A percentile compares a stretch with the other conserved stretches of the same genome.
Evolutionary conservation across 2,888 invertebrate genomes (phyloP).

Genomic region (Drosophila testacea): DNA sequence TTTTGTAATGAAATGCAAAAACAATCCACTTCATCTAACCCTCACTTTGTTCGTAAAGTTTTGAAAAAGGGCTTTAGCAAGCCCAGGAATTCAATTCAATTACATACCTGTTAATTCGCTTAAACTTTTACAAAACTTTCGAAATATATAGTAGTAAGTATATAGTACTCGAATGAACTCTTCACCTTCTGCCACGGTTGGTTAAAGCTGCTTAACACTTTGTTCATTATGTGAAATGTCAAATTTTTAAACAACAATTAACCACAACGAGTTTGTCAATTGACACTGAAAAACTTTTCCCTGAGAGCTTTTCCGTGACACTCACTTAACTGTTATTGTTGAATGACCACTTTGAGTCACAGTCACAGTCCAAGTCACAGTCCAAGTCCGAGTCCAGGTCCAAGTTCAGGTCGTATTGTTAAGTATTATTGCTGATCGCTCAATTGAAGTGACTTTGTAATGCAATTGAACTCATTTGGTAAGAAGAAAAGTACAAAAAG

Average conservation of each 20-base stretch:
- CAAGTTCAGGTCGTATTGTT: slow-evolving; percentile 38
- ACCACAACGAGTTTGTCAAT: slow-evolving; percentile 33
- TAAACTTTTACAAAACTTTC: not conserved
- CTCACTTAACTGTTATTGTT: slow-evolving; percentile 49
- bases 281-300: slow-evolving; percentile 46
- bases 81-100: not conserved
- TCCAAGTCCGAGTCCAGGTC: not conserved
- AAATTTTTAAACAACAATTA: slow-evolving; percentile 42
- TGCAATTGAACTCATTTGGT: slow-evolving; percentile 73
- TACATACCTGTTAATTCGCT: not conserved
- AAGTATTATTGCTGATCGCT: slow-evolving; percentile 58
- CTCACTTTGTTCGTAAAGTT: too few species aligned
- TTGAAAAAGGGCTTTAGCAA: not conserved
- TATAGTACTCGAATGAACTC: not conserved
- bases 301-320: slow-evolving; percentile 26
- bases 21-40: not conserved
- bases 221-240: slow-evolving; percentile 4
- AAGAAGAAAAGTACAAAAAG: slow-evolving; percentile 9
- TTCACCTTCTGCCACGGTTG: not conserved
- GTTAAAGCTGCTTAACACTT: not conserved
- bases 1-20: not conserved
- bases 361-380: not conserved
- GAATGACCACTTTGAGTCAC: slow-evolving; percentile 20
- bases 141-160: not conserved
- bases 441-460: slow-evolving; percentile 68